These are phyloP conservation scores for Zosterops pallidus DNA, from an alignment of 2,113 vertebrate genomes.

Conservation along the genomic window DNA sequence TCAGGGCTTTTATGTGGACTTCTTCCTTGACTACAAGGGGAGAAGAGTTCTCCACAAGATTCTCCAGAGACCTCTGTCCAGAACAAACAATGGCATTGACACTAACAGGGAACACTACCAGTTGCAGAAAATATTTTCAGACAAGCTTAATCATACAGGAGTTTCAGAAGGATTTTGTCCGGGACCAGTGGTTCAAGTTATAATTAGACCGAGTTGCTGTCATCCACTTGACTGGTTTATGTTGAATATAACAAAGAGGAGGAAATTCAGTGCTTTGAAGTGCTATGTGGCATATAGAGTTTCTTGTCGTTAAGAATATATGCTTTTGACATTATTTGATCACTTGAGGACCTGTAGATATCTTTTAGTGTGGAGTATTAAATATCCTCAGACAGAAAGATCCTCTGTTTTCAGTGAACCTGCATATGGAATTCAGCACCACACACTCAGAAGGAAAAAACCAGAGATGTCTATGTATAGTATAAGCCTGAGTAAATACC, in stretches of 20 bases:
- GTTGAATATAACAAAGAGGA: not conserved
- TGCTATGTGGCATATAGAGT: not conserved
- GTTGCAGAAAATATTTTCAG: not conserved
- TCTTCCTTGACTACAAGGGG: not conserved
- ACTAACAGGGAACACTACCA: not conserved
- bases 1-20: not conserved
- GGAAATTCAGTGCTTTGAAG: not conserved
- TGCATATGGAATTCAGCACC: not conserved
- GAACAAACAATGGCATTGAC: not conserved
- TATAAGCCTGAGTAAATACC: slow-evolving; percentile 10
- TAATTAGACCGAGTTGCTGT: not conserved
- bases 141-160: not conserved
- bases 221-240: not conserved
- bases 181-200: not conserved
- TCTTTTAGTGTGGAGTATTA: not conserved
- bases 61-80: not conserved
- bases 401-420: not conserved
- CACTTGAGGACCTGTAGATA: not conserved
- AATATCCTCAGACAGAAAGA: not conserved
- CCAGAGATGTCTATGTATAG: not conserved
- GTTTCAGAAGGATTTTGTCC: not conserved
- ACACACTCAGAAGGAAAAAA: not conserved
- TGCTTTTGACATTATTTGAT: not conserved
- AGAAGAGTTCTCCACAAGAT: not conserved
- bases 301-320: not conserved